These are phyloP conservation scores for Archivesica marissinica DNA, from an alignment of 1,140 invertebrate species.

Conservation along the genomic window DNA sequence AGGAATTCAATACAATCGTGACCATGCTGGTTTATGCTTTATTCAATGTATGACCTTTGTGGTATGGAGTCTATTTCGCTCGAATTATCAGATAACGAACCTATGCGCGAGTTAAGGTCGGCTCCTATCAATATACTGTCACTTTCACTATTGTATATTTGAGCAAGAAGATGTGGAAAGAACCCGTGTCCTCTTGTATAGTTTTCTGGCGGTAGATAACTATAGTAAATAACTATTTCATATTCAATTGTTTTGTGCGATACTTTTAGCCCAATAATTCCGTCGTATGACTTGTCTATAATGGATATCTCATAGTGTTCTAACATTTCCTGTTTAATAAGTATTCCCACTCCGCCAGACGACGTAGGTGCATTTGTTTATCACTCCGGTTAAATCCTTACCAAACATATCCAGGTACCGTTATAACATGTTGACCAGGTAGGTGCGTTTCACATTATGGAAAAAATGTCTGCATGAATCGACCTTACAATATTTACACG, in stretches of 20 bases:
- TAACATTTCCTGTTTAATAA: conserved; percentile 47
- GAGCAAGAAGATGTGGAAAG: conserved; percentile 35
- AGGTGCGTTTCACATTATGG: conserved; percentile 26
- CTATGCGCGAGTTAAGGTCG: conserved; percentile 40
- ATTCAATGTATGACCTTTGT: neutral
- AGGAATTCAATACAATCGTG: conserved; percentile 44
- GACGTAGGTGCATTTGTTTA: conserved; percentile 54
- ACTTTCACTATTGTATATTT: conserved; percentile 22
- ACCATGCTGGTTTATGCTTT: conserved; percentile 58
- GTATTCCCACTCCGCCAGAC: conserved; percentile 60
- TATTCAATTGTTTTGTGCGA: conserved; percentile 17
- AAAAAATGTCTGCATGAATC: conserved; percentile 34
- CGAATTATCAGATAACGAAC: neutral
- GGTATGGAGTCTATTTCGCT: neutral
- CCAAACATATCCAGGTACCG: too few relatives aligned
- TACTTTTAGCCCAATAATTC: conserved; percentile 52
- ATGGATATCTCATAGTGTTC: conserved; percentile 17
- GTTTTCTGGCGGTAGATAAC: conserved; percentile 62
- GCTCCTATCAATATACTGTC: conserved; percentile 6
- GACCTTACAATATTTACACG: neutral
- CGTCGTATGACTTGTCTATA: conserved; percentile 48
- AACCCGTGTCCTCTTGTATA: conserved; percentile 54
- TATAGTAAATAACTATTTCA: conserved; percentile 52
- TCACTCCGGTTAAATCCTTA: neutral
- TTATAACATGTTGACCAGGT: neutral